Evolutionary conservation across 1,140 invertebrate species (phyloP), one percentile per base, ranked within the genome.

Genomic region (Rhizoglyphus robini): DNA sequence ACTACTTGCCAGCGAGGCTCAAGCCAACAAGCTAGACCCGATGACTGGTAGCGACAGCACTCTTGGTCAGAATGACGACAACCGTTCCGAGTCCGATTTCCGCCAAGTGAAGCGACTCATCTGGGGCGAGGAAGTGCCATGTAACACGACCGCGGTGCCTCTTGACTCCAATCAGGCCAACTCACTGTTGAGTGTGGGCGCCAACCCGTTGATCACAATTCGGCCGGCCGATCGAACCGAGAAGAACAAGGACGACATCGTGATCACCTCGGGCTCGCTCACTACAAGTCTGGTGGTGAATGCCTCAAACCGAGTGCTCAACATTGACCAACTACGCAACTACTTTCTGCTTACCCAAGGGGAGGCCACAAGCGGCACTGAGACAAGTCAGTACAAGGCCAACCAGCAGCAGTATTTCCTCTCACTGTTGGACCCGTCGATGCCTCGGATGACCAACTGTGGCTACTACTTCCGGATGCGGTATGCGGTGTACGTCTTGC

Each of bases 371-470:
- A 11, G 15, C 25, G 2, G 3, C 13, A 23, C 20, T 27, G 51
- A 54, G 23, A 8, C 31, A 54, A 25, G 8, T 25, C 23, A 23
- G 23, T 54, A 32, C 8, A 8, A 20, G 51, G 8, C 20, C 36
- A 41, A n/a, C n/a, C 41, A 20, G 18, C 23, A 46, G 15, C 15
- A 34, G 23, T 60, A 60, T 46, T 60, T 60, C 18, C 58, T 60
- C 2, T 38, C 58, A 3, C 29, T 60, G n/a, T 27, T 60, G 3
- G 58, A 60, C 27, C 58, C 27, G 29, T 29, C 58, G 3, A 60
- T 60, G 58, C 58, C 58, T 23, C 58, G 58, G 3, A 4, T 60
- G 58, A 60, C 58, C 27, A 60, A 60, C 29, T 60, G 58, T 60
- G 58, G 58, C 2, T 11, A 60, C 29, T 60, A 60, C 29, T 60